These are phyloP conservation scores for Phrynocephalus guinanensis DNA, from an alignment of 2,797 vertebrate species.

Conservation along the genomic window DNA sequence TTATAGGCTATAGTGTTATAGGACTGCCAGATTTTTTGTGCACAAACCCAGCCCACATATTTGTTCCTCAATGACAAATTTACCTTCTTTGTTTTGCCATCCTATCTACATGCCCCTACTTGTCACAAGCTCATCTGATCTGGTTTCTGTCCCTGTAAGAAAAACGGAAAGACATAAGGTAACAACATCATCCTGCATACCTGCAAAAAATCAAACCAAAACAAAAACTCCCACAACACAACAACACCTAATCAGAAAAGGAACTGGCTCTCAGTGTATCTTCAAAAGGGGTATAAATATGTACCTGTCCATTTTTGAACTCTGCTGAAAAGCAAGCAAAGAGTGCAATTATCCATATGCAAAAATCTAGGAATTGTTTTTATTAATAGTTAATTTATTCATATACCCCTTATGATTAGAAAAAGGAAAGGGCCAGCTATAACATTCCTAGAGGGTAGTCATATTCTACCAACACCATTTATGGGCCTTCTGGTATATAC, in stretches of 20 bases:
- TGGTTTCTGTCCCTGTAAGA: neutral
- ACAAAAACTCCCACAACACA: too few species aligned
- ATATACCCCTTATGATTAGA: conserved; percentile 50
- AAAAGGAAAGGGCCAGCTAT: conserved; percentile 56
- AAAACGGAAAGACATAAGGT: neutral
- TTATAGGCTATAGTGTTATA: neutral
- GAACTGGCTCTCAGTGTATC: neutral
- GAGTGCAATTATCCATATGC: conserved; percentile 22
- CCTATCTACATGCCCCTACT: neutral
- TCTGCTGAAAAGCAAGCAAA: neutral
- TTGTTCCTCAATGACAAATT: neutral
- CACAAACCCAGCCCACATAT: neutral
- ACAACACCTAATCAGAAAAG: neutral
- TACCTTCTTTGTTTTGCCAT: neutral
- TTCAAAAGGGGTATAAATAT: rapidly evolving
- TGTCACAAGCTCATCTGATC: neutral
- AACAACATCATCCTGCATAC: neutral
- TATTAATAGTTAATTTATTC: conserved; percentile 52
- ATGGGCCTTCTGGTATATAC: neutral
- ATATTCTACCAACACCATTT: neutral
- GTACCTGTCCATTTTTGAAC: neutral
- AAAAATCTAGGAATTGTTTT: conserved; percentile 51
- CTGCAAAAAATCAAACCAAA: neutral
- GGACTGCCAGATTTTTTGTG: neutral
- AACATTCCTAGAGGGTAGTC: conserved; percentile 40